Evolutionary conservation across 2,888 invertebrate genomes (phyloP).

Genomic region (Drosophila phalerata): DNA sequence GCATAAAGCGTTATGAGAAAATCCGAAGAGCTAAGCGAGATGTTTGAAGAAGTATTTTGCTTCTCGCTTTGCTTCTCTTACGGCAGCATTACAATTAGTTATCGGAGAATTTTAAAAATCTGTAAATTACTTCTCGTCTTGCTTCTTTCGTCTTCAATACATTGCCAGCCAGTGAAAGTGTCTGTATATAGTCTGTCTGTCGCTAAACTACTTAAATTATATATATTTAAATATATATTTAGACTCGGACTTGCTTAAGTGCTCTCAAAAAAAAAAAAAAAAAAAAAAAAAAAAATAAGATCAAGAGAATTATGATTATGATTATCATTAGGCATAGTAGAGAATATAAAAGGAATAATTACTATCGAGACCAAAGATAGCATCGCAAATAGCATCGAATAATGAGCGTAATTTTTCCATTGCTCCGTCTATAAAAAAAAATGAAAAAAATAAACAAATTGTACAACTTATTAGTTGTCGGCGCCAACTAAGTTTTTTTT

Average conservation of each 20-base stretch:
- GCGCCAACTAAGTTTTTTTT: conserved; percentile 42
- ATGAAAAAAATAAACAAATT: conserved; percentile 73
- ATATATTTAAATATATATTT: conserved; percentile 31
- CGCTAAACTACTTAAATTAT: conserved; percentile 53
- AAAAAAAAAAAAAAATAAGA: conserved; percentile 45
- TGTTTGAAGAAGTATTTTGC: not conserved
- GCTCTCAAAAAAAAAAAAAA: conserved; percentile 75
- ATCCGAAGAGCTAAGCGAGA: not conserved
- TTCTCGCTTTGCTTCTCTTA: not conserved
- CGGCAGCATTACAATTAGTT: too few species aligned
- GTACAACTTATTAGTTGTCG: conserved; percentile 72
- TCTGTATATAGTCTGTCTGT: conserved; percentile 31
- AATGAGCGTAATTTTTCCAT: conserved; percentile 81
- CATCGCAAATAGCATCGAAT: conserved; percentile 81
- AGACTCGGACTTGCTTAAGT: conserved; percentile 59
- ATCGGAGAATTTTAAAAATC: too few species aligned
- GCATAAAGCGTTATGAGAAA: too few species aligned
- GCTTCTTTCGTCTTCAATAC: conserved; percentile 6
- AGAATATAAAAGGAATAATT: conserved; percentile 78
- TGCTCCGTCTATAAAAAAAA: conserved; percentile 80
- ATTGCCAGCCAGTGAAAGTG: conserved; percentile 10
- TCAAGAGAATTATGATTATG: conserved; percentile 53
- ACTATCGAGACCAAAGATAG: conserved; percentile 81
- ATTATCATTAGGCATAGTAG: conserved; percentile 72
- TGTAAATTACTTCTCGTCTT: not conserved